phyloP scores from a whole-genome alignment of 2,113 vertebrate species.

The Corynorhinus townsendii region DNA sequence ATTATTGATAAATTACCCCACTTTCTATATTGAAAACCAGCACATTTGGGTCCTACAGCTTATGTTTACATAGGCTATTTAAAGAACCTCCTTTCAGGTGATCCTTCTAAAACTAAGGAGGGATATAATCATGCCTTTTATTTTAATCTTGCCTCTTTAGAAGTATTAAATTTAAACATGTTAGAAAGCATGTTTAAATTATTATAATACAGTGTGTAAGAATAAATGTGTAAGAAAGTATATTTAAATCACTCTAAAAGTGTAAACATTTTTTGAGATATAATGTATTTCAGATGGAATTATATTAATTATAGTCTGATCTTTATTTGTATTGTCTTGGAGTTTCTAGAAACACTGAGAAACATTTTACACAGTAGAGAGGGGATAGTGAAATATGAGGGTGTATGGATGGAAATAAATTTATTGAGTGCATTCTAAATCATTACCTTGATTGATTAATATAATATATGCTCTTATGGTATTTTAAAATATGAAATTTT shows the following conservation, averaged over 20 bases:
- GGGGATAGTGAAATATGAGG: not conserved
- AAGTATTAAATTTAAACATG: not conserved
- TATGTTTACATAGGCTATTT: not conserved
- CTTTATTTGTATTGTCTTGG: not conserved
- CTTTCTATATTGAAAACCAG: constrained; percentile 11
- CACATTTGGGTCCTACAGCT: not conserved
- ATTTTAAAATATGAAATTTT: not conserved
- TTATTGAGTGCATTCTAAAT: not conserved
- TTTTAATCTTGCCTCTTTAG: not conserved
- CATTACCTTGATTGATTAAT: not conserved
- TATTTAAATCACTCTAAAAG: not conserved
- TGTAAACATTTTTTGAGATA: not conserved
- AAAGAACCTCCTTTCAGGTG: not conserved
- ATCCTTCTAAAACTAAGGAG: not conserved
- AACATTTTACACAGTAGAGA: not conserved
- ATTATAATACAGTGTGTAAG: not conserved
- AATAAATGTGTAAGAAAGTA: constrained; percentile 22
- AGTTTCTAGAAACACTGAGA: not conserved
- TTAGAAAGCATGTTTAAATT: constrained; percentile 2
- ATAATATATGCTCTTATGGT: not conserved
- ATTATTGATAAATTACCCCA: constrained; percentile 30
- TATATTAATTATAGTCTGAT: not conserved
- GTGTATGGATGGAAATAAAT: not conserved
- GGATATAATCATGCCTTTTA: not conserved
- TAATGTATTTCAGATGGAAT: not conserved